Evolutionary conservation across 1,140 invertebrate species (phyloP).

Genomic region (Diploscapter pachys): DNA sequence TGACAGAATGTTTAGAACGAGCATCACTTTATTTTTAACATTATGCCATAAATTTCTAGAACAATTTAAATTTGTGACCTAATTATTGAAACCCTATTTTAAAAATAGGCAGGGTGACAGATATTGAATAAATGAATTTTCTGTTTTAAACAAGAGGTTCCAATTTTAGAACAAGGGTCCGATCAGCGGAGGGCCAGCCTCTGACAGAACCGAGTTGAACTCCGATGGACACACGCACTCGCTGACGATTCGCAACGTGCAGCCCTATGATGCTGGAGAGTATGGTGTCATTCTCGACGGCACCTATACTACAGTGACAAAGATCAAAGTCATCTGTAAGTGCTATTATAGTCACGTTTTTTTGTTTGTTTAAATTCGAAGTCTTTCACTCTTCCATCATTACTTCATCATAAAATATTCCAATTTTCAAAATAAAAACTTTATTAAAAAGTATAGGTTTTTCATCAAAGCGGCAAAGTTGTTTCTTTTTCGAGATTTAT

Average conservation of each 20-base stretch:
- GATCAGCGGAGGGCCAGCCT: conserved; percentile 15
- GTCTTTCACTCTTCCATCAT: too few species aligned
- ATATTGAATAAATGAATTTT: too few species aligned
- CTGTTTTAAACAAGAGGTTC: background rate
- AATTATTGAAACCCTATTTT: too few species aligned
- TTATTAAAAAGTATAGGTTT: background rate
- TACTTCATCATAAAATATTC: background rate
- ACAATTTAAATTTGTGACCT: too few species aligned
- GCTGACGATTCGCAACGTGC: conserved; percentile 34
- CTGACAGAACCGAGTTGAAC: background rate
- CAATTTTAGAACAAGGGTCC: conserved; percentile 8
- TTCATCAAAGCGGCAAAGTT: too few species aligned
- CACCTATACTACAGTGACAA: conserved; percentile 42
- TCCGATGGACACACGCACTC: conserved; percentile 28
- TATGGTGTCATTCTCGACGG: conserved; percentile 41
- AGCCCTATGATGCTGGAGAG: conserved; percentile 37
- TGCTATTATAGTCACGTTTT: background rate
- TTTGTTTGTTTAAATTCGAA: background rate
- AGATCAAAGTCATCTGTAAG: conserved; percentile 32
- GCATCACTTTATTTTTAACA: too few species aligned
- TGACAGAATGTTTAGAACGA: too few species aligned
- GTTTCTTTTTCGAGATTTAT: too few species aligned
- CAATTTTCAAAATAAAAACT: background rate
- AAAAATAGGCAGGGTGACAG: too few species aligned
- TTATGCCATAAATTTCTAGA: too few species aligned